A percentile compares a stretch with the other conserved stretches of the same genome.
Evolutionary conservation across 2,888 invertebrate genomes (phyloP).

Genomic region (Rotaria sp.): DNA sequence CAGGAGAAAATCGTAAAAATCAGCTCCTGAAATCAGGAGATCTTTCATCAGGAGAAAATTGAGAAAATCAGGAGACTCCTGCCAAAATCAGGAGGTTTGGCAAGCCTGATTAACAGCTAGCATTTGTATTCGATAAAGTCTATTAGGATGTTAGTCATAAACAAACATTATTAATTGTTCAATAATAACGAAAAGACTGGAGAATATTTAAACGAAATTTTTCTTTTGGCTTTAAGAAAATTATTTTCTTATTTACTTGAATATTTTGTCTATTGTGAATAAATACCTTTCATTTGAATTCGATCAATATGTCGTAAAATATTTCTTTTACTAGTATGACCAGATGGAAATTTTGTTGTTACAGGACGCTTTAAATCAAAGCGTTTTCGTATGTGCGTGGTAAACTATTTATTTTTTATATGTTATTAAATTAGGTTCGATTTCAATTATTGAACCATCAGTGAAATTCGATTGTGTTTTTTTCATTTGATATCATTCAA

Average conservation of each 20-base stretch:
- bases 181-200: neutral
- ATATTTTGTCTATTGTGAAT: neutral
- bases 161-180: conserved; percentile 60
- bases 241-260: neutral
- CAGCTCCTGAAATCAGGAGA: no score
- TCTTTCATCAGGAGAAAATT: no score
- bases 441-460: conserved; percentile 36
- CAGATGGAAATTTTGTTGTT: conserved; percentile 86
- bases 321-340: conserved; percentile 93
- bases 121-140: conserved; percentile 76
- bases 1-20: no score
- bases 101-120: conserved; percentile 87
- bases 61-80: no score
- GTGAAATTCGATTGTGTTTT: neutral
- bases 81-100: no score
- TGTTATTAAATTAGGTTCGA: conserved; percentile 44
- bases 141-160: conserved; percentile 80
- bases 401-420: conserved; percentile 53
- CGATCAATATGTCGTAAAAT: conserved; percentile 85
- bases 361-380: conserved; percentile 77
- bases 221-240: neutral
- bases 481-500: conserved; percentile 29
- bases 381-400: conserved; percentile 74
- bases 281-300: conserved; percentile 44
- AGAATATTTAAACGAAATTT: neutral